Base-by-base conservation (phyloP, 53 echinoderm and acorn worm species). In the Apostichopus leukothele region DNA sequence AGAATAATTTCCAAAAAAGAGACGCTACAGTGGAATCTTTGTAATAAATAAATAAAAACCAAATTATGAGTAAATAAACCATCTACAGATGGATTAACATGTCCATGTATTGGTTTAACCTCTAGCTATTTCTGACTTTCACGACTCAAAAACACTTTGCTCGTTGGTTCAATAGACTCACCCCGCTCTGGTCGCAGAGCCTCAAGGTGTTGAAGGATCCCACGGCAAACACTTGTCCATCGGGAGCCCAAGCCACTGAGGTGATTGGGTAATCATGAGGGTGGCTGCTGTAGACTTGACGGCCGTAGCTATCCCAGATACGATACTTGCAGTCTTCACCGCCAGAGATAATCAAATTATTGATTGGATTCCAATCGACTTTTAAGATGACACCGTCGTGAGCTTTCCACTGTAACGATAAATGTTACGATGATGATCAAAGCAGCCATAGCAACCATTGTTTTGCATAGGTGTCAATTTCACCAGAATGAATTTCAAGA, bases 291-390 rank as follows among this genome's bases (percentile, higher is more conserved):
- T 92, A 99, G 53, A 99, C 86, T 88, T 99, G 99, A 7, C 99
- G 90, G 19, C 99, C 99, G 57, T 99, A 96, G 75, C 93, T 94
- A 57, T 99, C 99, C 99, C 99, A 99, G 55, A 99, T 93, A 74
- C 96, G 93, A 59, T 99, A 96, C 73, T 92, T 91, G 76, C 99
- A 99, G 88, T 99, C 99, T 55, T 99, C 99, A 0, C 92, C 99
- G 3, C 99, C 99, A 1, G 99, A 99, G 50, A 99, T 88, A 51
- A 99, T 99, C 27, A 99, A 92, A 67, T 96, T 99, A 68, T 96
- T 99, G 51, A 96, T 93, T 9, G 99, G 99, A 68, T 99, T 99
- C 99, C 99, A 99, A 90, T 98, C 99, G 2, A 98, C 96, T 76
- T 98, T 98, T 54, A 98, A 90, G 55, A 98, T 98, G 16, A 98